phyloP scores from a whole-genome alignment of 1,140 invertebrate species.

The Manduca sexta region DNA sequence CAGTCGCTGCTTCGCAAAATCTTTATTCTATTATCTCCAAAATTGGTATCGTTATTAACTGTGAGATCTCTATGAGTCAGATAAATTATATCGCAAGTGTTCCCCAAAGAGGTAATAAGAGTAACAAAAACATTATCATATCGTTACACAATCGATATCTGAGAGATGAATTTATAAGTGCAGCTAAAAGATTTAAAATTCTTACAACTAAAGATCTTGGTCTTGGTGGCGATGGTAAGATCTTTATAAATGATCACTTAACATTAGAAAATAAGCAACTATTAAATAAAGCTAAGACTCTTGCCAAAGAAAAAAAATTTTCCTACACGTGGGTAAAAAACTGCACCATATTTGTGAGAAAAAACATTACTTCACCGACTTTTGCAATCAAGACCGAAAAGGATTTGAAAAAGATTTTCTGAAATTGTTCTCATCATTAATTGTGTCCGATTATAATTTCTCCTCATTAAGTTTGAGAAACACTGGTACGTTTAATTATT shows the following conservation, averaged over 20 bases:
- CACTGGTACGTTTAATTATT: neutral
- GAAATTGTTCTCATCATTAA: neutral
- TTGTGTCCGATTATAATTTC: neutral
- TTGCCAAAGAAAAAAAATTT: slow-evolving; percentile 16
- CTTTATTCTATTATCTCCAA: slow-evolving; percentile 6
- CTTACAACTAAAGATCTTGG: slow-evolving; percentile 7
- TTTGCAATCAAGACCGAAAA: slow-evolving; percentile 9
- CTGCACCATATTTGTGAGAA: slow-evolving; percentile 19
- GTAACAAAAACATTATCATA: slow-evolving; percentile 14
- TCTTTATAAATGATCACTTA: slow-evolving; percentile 24
- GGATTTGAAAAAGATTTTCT: slow-evolving; percentile 11
- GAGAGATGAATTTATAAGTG: slow-evolving; percentile 6
- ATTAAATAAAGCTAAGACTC: slow-evolving; percentile 20
- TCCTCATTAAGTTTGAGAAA: neutral
- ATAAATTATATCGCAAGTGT: slow-evolving; percentile 17
- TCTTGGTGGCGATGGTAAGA: slow-evolving; percentile 8
- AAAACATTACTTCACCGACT: slow-evolving; percentile 10
- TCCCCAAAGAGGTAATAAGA: slow-evolving; percentile 10
- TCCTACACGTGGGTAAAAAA: slow-evolving; percentile 18
- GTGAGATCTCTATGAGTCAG: slow-evolving; percentile 7
- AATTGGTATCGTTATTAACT: slow-evolving; percentile 7
- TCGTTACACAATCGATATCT: slow-evolving; percentile 12
- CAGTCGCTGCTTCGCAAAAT: slow-evolving; percentile 7
- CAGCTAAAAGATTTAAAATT: slow-evolving; percentile 8
- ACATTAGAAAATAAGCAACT: slow-evolving; percentile 18